phyloP scores from a whole-genome alignment of 2,113 vertebrate species.

The Excalfactoria chinensis region DNA sequence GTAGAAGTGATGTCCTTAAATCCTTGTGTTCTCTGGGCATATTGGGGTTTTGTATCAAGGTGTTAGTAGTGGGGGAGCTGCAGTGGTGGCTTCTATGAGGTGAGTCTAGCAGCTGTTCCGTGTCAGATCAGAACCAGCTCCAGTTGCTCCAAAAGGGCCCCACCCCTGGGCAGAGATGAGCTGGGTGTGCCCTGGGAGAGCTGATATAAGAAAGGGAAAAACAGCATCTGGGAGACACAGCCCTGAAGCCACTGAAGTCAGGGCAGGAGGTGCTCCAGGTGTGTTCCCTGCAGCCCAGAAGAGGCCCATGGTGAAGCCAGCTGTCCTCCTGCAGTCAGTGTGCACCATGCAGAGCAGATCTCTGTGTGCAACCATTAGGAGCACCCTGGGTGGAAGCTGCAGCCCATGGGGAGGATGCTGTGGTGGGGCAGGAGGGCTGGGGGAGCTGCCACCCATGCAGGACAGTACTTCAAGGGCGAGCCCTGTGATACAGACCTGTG shows the following conservation, averaged over 20 bases:
- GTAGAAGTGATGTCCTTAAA: conserved; percentile 1
- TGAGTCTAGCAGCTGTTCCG: background rate
- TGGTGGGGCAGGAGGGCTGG: background rate
- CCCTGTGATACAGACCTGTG: background rate
- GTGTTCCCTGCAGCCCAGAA: background rate
- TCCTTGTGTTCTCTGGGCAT: background rate
- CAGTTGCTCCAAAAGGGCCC: background rate
- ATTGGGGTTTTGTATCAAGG: background rate
- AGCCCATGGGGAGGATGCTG: background rate
- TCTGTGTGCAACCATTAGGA: background rate
- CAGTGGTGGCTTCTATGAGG: background rate
- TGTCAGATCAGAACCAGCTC: background rate
- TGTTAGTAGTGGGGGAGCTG: background rate
- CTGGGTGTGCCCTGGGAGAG: background rate
- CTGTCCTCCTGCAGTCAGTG: background rate
- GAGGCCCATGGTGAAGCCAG: background rate
- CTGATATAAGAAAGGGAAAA: background rate
- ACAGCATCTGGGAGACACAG: background rate
- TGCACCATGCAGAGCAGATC: background rate
- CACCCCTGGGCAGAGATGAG: background rate
- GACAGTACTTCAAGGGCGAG: background rate
- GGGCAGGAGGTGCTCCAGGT: background rate
- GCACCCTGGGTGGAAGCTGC: background rate
- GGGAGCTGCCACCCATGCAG: background rate
- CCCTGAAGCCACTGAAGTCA: background rate